A percentile compares a stretch with the other conserved stretches of the same genome.
Evolutionary conservation across 2,113 vertebrate genomes (phyloP).

Genomic region (Perca fluviatilis): DNA sequence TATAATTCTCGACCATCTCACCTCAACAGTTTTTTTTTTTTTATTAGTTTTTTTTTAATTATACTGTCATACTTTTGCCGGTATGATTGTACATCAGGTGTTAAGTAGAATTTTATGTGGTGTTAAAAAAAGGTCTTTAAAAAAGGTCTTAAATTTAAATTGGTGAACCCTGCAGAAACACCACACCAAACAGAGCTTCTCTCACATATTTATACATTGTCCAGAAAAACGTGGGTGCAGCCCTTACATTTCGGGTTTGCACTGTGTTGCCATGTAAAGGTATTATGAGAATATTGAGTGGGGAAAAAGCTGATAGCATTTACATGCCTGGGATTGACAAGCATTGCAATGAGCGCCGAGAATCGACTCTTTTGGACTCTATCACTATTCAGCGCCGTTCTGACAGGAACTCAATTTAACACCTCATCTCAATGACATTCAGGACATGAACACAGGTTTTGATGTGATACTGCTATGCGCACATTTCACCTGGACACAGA

Average conservation of each 20-base stretch:
- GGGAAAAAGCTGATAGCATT: background rate
- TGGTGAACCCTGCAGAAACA: background rate
- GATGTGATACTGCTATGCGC: slow-evolving; percentile 8
- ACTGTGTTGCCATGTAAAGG: slow-evolving; percentile 16
- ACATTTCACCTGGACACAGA: slow-evolving; percentile 35
- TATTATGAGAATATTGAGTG: background rate
- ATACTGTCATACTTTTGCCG: background rate
- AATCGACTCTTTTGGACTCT: slow-evolving; percentile 35
- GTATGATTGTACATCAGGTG: background rate
- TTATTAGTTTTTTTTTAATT: too few relatives aligned
- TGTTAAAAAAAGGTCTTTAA: background rate
- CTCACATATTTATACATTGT: background rate
- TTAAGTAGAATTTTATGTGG: background rate
- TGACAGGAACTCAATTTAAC: slow-evolving; percentile 63
- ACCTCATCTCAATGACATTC: slow-evolving; percentile 40
- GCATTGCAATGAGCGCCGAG: background rate
- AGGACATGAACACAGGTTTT: slow-evolving; percentile 30
- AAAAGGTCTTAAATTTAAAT: background rate
- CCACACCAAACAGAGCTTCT: background rate
- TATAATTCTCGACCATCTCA: too few relatives aligned
- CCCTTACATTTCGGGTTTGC: background rate
- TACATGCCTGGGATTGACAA: slow-evolving; percentile 25
- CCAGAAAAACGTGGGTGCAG: background rate
- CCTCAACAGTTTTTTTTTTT: background rate
- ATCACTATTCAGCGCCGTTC: background rate